Conservation (phyloP, 2,888 invertebrate species). For the Epirrhoe alternata region DNA sequence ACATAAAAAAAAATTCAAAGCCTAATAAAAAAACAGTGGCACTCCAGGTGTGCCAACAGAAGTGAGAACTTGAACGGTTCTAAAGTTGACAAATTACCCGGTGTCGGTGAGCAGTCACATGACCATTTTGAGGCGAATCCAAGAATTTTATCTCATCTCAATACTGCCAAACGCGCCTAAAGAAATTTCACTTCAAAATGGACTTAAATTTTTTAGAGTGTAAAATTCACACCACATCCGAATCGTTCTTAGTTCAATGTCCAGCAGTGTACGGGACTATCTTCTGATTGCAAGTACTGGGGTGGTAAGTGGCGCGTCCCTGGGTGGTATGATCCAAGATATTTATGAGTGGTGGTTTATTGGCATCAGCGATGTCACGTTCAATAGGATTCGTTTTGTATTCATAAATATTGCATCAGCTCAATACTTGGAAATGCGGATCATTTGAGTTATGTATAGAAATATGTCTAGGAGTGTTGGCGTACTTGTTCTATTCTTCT, state of each 20-base stretch:
- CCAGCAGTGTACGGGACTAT: constrained; percentile 48
- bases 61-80: too few relatives aligned
- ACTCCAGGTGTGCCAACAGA: too few relatives aligned
- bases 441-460: neutral
- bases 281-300: constrained; percentile 39
- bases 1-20: too few relatives aligned
- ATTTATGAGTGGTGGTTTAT: constrained; percentile 43
- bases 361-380: constrained; percentile 36
- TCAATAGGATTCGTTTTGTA: constrained; percentile 26
- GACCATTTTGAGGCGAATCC: too few relatives aligned
- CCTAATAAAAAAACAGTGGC: too few relatives aligned
- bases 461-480: neutral
- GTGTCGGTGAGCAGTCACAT: too few relatives aligned
- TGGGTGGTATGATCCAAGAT: constrained; percentile 36
- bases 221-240: neutral
- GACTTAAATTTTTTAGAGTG: neutral
- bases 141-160: too few relatives aligned
- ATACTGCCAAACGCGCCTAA: too few relatives aligned
- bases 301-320: constrained; percentile 36
- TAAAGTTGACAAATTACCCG: too few relatives aligned
- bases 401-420: constrained; percentile 27
- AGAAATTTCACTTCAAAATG: too few relatives aligned
- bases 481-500: too few relatives aligned
- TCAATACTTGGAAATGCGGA: constrained; percentile 17
- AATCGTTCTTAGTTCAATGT: constrained; percentile 22